phyloP scores from a whole-genome alignment of 2,888 invertebrate species.

The Amphiduros pacificus region DNA sequence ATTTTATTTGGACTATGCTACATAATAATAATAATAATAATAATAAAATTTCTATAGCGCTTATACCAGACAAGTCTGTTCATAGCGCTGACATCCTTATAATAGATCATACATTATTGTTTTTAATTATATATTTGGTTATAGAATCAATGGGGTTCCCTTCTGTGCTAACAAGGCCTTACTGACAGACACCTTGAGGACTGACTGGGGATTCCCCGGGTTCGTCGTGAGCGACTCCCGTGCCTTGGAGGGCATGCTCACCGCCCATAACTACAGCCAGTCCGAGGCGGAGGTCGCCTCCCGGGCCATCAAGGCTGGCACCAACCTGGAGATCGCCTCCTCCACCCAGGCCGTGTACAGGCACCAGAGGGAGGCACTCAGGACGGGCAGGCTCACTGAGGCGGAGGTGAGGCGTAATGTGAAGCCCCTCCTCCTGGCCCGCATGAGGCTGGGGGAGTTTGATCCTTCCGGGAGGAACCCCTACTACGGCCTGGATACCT shows the following conservation, averaged over 20 bases:
- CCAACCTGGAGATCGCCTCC: constrained; percentile 2
- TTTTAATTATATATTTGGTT: too few species aligned
- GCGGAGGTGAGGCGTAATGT: constrained; percentile 22
- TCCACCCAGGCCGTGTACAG: neutral
- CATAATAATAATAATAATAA: too few species aligned
- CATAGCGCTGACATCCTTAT: too few species aligned
- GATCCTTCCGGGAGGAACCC: constrained; percentile 44
- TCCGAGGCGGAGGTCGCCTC: neutral
- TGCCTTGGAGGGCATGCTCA: constrained; percentile 38
- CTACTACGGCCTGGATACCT: constrained; percentile 32
- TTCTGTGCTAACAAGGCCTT: constrained; percentile 28
- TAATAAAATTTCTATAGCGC: too few species aligned
- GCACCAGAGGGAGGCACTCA: neutral
- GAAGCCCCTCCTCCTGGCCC: constrained; percentile 32
- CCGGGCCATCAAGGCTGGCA: constrained; percentile 1
- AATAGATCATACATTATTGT: too few species aligned
- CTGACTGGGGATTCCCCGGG: constrained; percentile 26
- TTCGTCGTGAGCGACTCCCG: constrained; percentile 43
- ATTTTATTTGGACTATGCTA: too few species aligned
- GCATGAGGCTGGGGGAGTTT: constrained; percentile 35
- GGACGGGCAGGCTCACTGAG: constrained; percentile 21
- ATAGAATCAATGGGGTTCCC: constrained; percentile 27
- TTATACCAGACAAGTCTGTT: too few species aligned
- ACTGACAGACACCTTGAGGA: constrained; percentile 23
- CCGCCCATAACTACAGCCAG: neutral